Evolutionary conservation across 2,888 invertebrate genomes (phyloP).

Genomic region (Marronus borbonicus): DNA sequence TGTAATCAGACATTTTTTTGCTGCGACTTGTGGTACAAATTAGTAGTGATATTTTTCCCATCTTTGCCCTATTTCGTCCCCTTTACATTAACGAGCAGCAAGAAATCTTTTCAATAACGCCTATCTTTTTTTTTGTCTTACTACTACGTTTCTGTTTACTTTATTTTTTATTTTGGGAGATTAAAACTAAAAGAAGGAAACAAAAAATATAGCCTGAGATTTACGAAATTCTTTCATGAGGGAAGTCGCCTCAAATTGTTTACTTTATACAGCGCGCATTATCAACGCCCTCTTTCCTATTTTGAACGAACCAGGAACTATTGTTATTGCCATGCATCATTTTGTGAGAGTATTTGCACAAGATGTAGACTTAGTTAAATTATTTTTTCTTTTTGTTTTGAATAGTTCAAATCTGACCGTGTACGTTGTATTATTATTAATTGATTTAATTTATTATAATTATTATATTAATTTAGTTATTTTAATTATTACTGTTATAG

Average conservation of each 20-base stretch:
- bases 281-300: no score
- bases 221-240: no score
- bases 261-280: no score
- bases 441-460: constrained; percentile 7
- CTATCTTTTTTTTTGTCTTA: no score
- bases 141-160: no score
- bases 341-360: constrained; percentile 36
- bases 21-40: constrained; percentile 7
- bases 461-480: constrained; percentile 15
- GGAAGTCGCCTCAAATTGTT: not conserved
- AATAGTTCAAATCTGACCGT: constrained; percentile 28
- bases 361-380: constrained; percentile 37
- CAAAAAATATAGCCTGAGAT: no score
- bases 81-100: not conserved
- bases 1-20: not conserved
- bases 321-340: not conserved
- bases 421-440: constrained; percentile 27
- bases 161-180: no score
- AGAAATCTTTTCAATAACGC: no score
- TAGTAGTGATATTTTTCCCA: not conserved
- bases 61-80: not conserved
- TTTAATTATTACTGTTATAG: constrained; percentile 10
- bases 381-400: constrained; percentile 1
- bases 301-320: no score
- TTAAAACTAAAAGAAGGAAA: no score